Percentiles rank a stretch among this genome's conserved stretches.
Conservation (phyloP, 1,140 invertebrate species). For the Yoshiicerus persimilis region DNA sequence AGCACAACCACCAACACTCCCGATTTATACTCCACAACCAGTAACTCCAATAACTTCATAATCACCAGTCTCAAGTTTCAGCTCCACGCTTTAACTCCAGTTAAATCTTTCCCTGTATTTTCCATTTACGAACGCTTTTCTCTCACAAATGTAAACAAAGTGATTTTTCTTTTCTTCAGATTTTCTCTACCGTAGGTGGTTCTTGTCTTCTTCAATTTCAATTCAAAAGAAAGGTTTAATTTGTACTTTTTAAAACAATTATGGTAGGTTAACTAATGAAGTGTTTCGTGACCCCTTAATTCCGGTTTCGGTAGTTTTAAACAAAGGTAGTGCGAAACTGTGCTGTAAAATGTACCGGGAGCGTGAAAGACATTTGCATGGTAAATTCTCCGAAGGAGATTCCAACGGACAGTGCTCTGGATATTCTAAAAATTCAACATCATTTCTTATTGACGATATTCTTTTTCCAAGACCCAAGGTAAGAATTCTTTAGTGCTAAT, state of each 20-base stretch:
- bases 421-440: conserved; percentile 55
- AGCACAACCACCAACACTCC: neutral
- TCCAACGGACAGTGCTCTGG: neutral
- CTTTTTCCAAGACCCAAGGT: conserved; percentile 63
- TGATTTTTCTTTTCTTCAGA: neutral
- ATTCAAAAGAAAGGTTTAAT: neutral
- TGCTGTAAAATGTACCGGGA: conserved; percentile 30
- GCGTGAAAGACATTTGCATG: conserved; percentile 5
- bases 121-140: neutral
- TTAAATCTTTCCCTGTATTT: no score
- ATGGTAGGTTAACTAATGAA: neutral
- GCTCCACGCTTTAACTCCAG: neutral
- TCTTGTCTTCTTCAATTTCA: no score
- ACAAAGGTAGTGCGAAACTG: no score
- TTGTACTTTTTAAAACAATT: neutral
- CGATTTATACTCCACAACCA: neutral
- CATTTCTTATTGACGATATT: conserved; percentile 80
- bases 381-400: neutral
- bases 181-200: neutral
- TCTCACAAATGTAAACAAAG: neutral
- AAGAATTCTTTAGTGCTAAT: neutral
- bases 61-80: neutral
- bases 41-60: neutral
- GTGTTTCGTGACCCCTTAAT: no score
- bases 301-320: no score